Evolutionary conservation across 2,113 vertebrate genomes (phyloP).

Genomic region (Cariama cristata): DNA sequence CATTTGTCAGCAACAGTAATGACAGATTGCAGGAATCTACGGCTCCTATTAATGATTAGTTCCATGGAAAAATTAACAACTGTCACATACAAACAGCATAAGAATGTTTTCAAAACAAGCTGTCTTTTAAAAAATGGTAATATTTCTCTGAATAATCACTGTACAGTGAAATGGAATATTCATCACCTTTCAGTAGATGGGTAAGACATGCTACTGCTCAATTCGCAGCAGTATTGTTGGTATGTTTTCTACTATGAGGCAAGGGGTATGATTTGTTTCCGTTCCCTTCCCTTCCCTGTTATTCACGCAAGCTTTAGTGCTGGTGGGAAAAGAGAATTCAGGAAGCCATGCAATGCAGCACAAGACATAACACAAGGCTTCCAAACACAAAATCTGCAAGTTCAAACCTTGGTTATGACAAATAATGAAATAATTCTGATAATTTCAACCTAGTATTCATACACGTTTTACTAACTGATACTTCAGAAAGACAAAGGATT

Average conservation of each 20-base stretch:
- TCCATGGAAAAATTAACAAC: constrained; percentile 60
- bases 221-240: background rate
- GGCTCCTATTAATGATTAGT: constrained; percentile 32
- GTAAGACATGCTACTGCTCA: background rate
- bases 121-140: background rate
- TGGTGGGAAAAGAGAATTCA: background rate
- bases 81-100: constrained; percentile 24
- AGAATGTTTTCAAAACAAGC: constrained; percentile 60
- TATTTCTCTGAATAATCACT: constrained; percentile 37
- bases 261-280: background rate
- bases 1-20: constrained; percentile 46
- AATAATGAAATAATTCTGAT: background rate
- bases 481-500: background rate
- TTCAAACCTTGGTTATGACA: background rate
- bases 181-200: background rate
- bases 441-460: background rate
- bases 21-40: constrained; percentile 53
- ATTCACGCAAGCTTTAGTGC: background rate
- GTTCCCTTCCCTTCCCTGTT: background rate
- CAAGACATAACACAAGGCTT: background rate
- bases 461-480: background rate
- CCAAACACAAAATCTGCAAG: background rate
- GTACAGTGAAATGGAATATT: constrained; percentile 22
- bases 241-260: background rate
- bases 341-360: background rate